Evolutionary conservation across 2,113 vertebrate species (phyloP).

Genomic region (Capreolus pygargus): DNA sequence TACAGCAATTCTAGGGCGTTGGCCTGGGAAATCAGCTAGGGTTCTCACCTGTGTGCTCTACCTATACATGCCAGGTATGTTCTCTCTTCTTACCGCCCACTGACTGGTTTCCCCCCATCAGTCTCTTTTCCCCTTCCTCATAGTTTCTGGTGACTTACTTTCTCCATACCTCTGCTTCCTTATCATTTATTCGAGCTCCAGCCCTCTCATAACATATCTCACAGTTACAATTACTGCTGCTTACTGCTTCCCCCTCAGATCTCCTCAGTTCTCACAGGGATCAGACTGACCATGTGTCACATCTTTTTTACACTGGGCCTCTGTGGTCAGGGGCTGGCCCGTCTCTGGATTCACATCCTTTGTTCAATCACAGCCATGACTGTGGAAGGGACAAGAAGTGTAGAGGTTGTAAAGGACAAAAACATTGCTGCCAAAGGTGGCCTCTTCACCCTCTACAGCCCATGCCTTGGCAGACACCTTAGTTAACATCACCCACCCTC

Average conservation of each 20-base stretch:
- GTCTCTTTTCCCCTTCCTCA: not conserved
- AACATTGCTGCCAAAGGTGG: not conserved
- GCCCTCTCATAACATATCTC: not conserved
- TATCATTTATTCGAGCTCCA: not conserved
- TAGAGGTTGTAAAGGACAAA: not conserved
- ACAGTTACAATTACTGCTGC: not conserved
- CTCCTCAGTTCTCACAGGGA: not conserved
- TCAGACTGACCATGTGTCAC: not conserved
- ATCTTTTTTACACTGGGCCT: not conserved
- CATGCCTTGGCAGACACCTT: not conserved
- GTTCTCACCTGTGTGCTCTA: not conserved
- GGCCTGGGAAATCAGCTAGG: not conserved
- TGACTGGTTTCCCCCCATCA: not conserved
- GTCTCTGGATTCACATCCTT: not conserved
- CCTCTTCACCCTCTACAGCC: not conserved
- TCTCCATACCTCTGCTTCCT: not conserved
- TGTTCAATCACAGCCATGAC: not conserved
- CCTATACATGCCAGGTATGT: not conserved
- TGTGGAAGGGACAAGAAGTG: not conserved
- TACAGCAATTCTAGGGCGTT: not conserved
- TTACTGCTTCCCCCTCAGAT: not conserved
- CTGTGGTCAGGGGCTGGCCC: not conserved
- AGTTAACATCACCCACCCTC: not conserved
- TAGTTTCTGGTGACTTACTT: not conserved
- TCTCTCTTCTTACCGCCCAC: not conserved